Conservation (phyloP, 1,140 invertebrate species). For the Drosophila miranda region DNA sequence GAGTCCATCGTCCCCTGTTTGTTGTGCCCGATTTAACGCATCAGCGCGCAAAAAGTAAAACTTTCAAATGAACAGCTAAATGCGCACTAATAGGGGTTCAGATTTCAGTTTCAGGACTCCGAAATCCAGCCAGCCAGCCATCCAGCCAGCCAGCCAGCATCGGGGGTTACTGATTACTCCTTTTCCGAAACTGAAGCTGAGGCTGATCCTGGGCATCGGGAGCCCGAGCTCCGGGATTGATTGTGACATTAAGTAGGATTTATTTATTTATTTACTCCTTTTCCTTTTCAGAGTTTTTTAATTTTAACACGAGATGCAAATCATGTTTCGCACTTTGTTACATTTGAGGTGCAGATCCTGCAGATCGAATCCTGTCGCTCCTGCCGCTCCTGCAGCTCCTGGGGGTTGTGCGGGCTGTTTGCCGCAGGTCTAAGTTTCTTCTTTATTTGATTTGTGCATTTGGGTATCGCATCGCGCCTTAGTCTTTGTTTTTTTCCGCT, state of each 20-base stretch:
- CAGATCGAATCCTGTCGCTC: constrained; percentile 3
- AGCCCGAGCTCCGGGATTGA: constrained; percentile 53
- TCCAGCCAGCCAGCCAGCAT: constrained; percentile 8
- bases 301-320: constrained; percentile 71
- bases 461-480: constrained; percentile 11
- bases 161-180: constrained; percentile 34
- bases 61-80: constrained; percentile 82
- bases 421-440: constrained; percentile 43
- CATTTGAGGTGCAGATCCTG: constrained; percentile 32
- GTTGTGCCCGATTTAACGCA: constrained; percentile 77
- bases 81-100: constrained; percentile 82
- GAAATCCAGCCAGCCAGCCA: too few relatives aligned
- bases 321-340: constrained; percentile 67
- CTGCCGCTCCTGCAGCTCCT: background rate
- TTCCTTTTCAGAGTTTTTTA: constrained; percentile 40
- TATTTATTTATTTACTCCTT: constrained; percentile 81
- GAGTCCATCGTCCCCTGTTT: constrained; percentile 36
- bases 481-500: background rate
- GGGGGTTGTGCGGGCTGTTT: constrained; percentile 33
- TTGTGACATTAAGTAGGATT: constrained; percentile 82
- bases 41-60: constrained; percentile 76
- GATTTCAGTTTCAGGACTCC: constrained; percentile 50
- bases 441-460: constrained; percentile 61
- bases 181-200: background rate
- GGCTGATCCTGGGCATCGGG: background rate